Evolutionary conservation across 2,888 invertebrate genomes (phyloP).

Genomic region (Thera britannica): DNA sequence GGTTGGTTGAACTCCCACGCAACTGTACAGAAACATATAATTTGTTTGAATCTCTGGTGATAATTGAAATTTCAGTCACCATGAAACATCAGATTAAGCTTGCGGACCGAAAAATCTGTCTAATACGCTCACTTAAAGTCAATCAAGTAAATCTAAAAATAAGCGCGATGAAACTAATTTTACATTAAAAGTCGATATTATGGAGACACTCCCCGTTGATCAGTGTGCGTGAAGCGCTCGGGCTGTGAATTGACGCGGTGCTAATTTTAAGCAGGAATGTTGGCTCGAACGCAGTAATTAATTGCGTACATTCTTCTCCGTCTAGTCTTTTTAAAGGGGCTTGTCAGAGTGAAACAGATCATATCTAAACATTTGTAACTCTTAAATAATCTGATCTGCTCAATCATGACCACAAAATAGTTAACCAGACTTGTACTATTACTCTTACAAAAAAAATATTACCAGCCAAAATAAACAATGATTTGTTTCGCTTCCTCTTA

Average conservation of each 20-base stretch:
- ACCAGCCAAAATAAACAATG: not conserved
- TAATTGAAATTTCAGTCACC: not conserved
- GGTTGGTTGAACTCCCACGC: not conserved
- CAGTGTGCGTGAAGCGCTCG: conserved; percentile 30
- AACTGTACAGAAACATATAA: not conserved
- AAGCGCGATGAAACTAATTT: conserved; percentile 5
- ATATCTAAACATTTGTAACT: conserved; percentile 43
- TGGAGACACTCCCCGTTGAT: conserved; percentile 13
- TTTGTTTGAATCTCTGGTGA: not conserved
- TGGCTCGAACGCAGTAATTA: conserved; percentile 71
- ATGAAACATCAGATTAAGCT: not conserved
- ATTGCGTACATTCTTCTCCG: conserved; percentile 63
- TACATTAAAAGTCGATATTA: not conserved
- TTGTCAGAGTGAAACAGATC: conserved; percentile 36
- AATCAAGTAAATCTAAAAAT: not conserved
- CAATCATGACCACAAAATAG: not conserved
- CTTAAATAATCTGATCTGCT: conserved; percentile 18
- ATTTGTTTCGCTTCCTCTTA: not conserved
- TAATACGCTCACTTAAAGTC: not conserved
- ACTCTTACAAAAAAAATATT: too few species aligned
- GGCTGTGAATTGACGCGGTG: conserved; percentile 66
- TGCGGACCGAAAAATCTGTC: not conserved
- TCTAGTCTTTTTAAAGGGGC: conserved; percentile 60
- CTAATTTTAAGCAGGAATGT: conserved; percentile 76
- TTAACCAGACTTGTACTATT: not conserved